Conservation (phyloP, 2,888 invertebrate genomes). For the Agrochola litura region DNA sequence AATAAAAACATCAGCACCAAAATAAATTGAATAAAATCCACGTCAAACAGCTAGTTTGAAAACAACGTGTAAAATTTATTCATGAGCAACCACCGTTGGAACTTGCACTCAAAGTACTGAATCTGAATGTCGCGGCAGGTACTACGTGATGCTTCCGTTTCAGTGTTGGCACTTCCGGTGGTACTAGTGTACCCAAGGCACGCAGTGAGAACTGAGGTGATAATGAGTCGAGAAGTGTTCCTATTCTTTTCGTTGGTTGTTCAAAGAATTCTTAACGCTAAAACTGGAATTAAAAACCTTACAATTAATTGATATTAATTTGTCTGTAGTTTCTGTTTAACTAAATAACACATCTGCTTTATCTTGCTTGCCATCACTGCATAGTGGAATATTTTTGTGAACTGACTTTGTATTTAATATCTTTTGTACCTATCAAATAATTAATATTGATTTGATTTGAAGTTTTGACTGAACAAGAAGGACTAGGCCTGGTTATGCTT, state of each 20-base stretch:
- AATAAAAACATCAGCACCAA: conserved; percentile 46
- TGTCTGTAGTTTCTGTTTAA: too few species aligned
- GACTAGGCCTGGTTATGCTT: too few species aligned
- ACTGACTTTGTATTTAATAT: too few species aligned
- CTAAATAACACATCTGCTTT: too few species aligned
- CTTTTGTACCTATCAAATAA: too few species aligned
- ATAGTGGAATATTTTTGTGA: too few species aligned
- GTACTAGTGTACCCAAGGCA: conserved; percentile 24
- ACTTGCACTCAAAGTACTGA: conserved; percentile 72
- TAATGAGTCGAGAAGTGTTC: conserved; percentile 16
- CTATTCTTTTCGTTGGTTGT: not conserved
- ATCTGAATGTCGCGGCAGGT: conserved; percentile 74
- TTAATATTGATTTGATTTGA: too few species aligned
- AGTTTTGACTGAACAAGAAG: too few species aligned
- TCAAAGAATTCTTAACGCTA: not conserved
- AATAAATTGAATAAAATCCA: conserved; percentile 56
- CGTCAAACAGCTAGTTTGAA: conserved; percentile 65
- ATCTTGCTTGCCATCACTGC: too few species aligned
- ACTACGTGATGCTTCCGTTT: conserved; percentile 73
- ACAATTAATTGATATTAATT: not conserved
- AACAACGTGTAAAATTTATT: conserved; percentile 75
- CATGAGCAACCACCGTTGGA: conserved; percentile 70
- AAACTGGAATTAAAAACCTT: too few species aligned
- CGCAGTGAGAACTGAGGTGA: conserved; percentile 36
- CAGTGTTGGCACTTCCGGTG: conserved; percentile 62